Conservation (phyloP, 2,888 invertebrate genomes). For the Dicranocentrus wangi region DNA sequence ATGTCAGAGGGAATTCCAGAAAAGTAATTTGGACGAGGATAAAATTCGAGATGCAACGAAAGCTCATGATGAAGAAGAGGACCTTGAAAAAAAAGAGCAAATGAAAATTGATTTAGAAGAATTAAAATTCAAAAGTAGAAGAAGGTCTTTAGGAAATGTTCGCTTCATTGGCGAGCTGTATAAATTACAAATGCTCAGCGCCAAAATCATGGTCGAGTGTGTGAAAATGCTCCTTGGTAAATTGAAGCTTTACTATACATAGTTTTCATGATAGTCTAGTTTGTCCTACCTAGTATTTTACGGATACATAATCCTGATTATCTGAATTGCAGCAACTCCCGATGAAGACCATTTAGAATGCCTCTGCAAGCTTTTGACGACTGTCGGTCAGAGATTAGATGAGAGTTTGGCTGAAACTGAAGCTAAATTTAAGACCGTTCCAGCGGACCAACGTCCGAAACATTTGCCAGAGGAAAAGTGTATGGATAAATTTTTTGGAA, state of each 20-base stretch:
- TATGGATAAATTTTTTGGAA: slow-evolving; percentile 79
- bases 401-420: slow-evolving; percentile 73
- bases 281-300: not conserved
- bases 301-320: not conserved
- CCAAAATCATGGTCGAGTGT: slow-evolving; percentile 90
- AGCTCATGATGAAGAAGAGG: slow-evolving; percentile 78
- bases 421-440: slow-evolving; percentile 50
- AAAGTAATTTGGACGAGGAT: slow-evolving; percentile 83
- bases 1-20: slow-evolving; percentile 93
- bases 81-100: slow-evolving; percentile 76
- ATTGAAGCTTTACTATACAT: too few species aligned
- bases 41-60: slow-evolving; percentile 77
- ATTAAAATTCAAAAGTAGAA: slow-evolving; percentile 62
- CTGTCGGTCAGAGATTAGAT: slow-evolving; percentile 91
- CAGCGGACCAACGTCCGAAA: slow-evolving; percentile 57
- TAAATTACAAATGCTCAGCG: slow-evolving; percentile 90
- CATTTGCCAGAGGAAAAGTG: slow-evolving; percentile 69
- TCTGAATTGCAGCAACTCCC: slow-evolving; percentile 60
- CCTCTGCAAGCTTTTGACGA: slow-evolving; percentile 91
- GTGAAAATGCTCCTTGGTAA: slow-evolving; percentile 84
- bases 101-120: slow-evolving; percentile 68
- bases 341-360: slow-evolving; percentile 96
- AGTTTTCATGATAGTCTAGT: too few species aligned
- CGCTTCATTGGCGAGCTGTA: slow-evolving; percentile 89
- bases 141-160: slow-evolving; percentile 72